Evolutionary conservation across 2,797 vertebrate genomes (phyloP), one percentile per base, ranked within the genome.

Genomic region (Pogonophryne albipinna): DNA sequence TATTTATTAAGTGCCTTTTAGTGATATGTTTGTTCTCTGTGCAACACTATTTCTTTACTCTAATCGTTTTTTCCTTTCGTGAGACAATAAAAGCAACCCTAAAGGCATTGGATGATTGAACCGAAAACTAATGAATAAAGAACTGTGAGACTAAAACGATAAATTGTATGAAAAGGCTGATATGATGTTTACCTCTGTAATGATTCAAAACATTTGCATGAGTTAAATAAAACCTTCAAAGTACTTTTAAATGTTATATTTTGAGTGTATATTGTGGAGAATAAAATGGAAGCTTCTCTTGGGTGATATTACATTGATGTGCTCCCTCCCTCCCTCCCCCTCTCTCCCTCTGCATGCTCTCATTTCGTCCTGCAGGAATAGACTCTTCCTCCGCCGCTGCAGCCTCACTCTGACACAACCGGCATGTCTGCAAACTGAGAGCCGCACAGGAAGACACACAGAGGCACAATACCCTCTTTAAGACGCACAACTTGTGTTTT

Each of bases 301-400:
- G 27, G 65, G 66, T 56, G 56, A 27, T 64, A 4, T 57, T 74
- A 14, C 58, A 80, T 23, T 66, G 23, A 52, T 62, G 76, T 27
- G 10, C 60, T 44, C 77, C 83, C 63, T 47, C 76, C 83, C 63
- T 47, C 76, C 63, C 80, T 51, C 70, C 64, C 45, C 52, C 56
- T 46, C 79, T 55, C 84, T 84, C 85, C 75, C 85, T 76, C 79
- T 80, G 86, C 89, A 83, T 69, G 82, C 78, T 90, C 88, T 88
- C 82, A 76, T 82, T 89, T 85, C 80, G 84, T 92, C 88, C 90
- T 91, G 92, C 90, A 91, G 91, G 89, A 92, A 87, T 82, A 85
- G 65, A 61, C 79, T 85, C 84, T 85, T 87, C 82, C 85, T 86
- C 82, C 86, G 65, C 85, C 72, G 85, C 90, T 87, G 91, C 91